Percentiles rank a stretch among this genome's conserved stretches.
phyloP scores from a whole-genome alignment of 2,888 invertebrate genomes.

The Lucinisca nassula region DNA sequence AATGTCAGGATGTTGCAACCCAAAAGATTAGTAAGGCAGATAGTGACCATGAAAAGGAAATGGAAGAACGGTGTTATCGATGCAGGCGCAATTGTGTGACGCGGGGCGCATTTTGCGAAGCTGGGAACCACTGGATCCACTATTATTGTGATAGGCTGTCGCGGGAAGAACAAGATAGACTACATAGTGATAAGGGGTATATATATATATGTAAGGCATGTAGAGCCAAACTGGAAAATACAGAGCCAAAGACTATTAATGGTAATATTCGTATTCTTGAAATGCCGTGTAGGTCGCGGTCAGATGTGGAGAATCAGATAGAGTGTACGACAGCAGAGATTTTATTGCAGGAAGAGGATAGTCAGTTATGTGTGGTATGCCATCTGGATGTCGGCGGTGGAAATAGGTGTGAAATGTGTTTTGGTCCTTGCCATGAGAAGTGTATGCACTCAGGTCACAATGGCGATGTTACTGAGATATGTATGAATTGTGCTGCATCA shows the following conservation, averaged over 20 bases:
- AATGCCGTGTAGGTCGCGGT: not conserved
- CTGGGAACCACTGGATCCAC: too few species aligned
- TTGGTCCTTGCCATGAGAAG: not conserved
- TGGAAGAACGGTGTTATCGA: too few species aligned
- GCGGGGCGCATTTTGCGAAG: too few species aligned
- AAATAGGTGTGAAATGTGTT: not conserved
- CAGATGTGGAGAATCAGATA: not conserved
- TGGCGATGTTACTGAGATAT: not conserved
- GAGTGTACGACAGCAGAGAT: not conserved
- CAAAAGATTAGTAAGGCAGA: too few species aligned
- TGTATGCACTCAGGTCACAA: not conserved
- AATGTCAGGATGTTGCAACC: too few species aligned
- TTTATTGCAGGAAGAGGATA: not conserved
- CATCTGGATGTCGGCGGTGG: not conserved
- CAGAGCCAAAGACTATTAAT: not conserved
- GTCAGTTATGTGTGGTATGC: not conserved
- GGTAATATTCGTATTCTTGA: not conserved
- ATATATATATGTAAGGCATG: not conserved
- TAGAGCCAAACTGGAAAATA: not conserved
- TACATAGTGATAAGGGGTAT: not conserved
- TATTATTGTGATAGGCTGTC: not conserved
- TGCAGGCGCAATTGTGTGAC: too few species aligned
- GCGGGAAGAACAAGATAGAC: not conserved
- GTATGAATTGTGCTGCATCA: not conserved
- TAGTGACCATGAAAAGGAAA: too few species aligned